A percentile compares a stretch with the other conserved stretches of the same genome.
Evolutionary conservation across 2,113 vertebrate species (phyloP).

Genomic region (Larimichthys polyactis): DNA sequence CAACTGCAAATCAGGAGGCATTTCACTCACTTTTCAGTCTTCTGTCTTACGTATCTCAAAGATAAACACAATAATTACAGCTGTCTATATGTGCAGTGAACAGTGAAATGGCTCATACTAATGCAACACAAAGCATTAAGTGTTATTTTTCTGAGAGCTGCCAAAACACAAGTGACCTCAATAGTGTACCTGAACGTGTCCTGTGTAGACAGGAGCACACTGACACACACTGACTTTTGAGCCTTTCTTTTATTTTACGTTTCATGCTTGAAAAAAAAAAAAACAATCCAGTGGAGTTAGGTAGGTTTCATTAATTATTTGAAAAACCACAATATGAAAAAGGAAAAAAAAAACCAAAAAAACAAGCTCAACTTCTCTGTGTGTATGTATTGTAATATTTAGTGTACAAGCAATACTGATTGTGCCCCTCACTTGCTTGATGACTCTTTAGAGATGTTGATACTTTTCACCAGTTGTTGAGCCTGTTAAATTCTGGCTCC

Average conservation of each 20-base stretch:
- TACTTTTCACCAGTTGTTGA: too few relatives aligned
- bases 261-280: neutral
- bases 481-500: too few relatives aligned
- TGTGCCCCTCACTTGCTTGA: too few relatives aligned
- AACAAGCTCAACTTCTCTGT: neutral
- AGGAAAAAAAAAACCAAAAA: neutral
- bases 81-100: neutral
- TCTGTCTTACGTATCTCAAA: neutral
- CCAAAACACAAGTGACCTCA: neutral
- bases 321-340: neutral
- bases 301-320: neutral
- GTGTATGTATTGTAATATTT: conserved; percentile 19
- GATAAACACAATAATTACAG: neutral
- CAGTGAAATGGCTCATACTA: too few relatives aligned
- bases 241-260: neutral
- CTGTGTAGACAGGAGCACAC: neutral
- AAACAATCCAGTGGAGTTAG: neutral
- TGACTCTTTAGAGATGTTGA: too few relatives aligned
- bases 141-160: neutral
- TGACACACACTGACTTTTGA: neutral
- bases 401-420: conserved; percentile 37
- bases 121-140: neutral
- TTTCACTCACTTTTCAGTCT: neutral
- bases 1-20: too few relatives aligned
- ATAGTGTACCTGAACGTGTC: neutral